Base-by-base conservation (phyloP, 2,888 invertebrate genomes). In the Lapara coniferarum region DNA sequence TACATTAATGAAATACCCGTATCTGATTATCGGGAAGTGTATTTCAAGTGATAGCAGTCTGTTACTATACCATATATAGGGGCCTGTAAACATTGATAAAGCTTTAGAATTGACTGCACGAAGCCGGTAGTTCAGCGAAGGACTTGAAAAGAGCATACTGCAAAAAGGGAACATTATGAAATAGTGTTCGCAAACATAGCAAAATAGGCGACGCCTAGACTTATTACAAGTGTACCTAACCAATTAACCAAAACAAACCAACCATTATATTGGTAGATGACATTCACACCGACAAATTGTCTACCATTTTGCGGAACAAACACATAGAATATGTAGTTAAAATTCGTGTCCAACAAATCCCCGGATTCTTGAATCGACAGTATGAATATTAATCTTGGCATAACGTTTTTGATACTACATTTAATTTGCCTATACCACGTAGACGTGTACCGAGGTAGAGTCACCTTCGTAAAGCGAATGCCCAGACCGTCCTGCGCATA, bases 401-500 rank as follows among this genome's bases (percentile, higher is more conserved):
- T 63, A 63, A 63, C 63, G 63, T 63, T 63, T 63, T 63, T 63
- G 63, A 63, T 49, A 63, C 63, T 49, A 63, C 63, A 63, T 63
- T 49, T 63, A 63, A 63, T 63, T 63, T 63, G 63, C 49, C 63
- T 63, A 63, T 49, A 63, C 52, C 52, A 58, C 46, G 68, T 63
- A 59, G 59, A 30, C 59, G 19, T 51, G 44, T 68, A 75, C 71
- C 70, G 75, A 71, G 77, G 77, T 74, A 75, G 75, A 74, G 77
- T 81, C 83, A 81, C 83, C 82, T 82, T 82, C 82, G 77, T 71
- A 75, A 77, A 71, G 79, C 78, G 80, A 80, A 76, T 72, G 76
- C 77, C 77, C 72, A 71, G 77, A 74, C 71, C 72, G 59, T 44
- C 19, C 8, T 58, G 72, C 78, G 90, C 89, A 91, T 91, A 91